Evolutionary conservation across 2,888 invertebrate genomes (phyloP).

Genomic region (Adelognathus sp.): DNA sequence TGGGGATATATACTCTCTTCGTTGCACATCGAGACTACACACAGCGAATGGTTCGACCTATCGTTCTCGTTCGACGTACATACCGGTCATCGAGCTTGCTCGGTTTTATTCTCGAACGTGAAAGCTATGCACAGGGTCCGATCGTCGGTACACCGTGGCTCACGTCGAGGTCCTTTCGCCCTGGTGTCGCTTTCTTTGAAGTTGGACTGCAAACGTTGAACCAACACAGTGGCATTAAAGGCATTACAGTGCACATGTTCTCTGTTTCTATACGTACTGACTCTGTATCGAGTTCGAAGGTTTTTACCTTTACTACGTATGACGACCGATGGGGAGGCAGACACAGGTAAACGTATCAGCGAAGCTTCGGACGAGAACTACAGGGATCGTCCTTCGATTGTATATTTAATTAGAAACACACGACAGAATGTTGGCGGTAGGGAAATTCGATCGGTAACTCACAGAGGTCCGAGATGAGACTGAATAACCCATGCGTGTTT

Average conservation of each 20-base stretch:
- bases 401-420: slow-evolving; percentile 45
- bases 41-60: slow-evolving; percentile 54
- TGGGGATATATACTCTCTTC: slow-evolving; percentile 15
- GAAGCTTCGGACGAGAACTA: slow-evolving; percentile 1
- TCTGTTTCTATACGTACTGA: background rate
- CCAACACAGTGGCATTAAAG: background rate
- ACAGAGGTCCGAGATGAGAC: background rate
- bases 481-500: background rate
- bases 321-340: background rate
- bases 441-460: background rate
- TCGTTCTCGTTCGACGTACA: slow-evolving; percentile 58
- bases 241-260: no score
- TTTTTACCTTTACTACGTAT: slow-evolving; percentile 13
- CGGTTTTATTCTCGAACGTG: slow-evolving; percentile 40
- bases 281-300: slow-evolving; percentile 9
- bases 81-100: slow-evolving; percentile 1
- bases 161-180: background rate
- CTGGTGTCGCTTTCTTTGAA: slow-evolving; percentile 46
- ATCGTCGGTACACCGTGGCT: slow-evolving; percentile 4
- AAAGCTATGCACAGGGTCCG: background rate
- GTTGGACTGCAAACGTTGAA: slow-evolving; percentile 44
- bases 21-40: slow-evolving; percentile 21
- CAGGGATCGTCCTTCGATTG: slow-evolving; percentile 43
- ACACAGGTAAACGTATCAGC: background rate
- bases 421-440: background rate